Evolutionary conservation across 2,113 vertebrate genomes (phyloP).

Genomic region (western clawed frog (Xenopus tropicalis)): DNA sequence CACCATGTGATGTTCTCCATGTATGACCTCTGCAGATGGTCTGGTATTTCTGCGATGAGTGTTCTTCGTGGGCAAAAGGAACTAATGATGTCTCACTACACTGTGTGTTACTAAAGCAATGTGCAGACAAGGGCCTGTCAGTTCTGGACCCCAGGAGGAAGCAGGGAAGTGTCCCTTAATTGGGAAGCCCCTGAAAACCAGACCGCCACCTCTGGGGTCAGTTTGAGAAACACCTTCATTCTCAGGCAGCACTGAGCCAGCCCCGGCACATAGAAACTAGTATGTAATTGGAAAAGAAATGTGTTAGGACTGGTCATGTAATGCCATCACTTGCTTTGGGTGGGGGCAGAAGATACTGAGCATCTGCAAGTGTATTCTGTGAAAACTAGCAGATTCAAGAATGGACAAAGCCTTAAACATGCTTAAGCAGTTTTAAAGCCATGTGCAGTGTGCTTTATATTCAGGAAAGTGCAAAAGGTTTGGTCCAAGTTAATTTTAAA

Average conservation of each 20-base stretch:
- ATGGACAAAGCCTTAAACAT: background rate
- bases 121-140: slow-evolving; percentile 60
- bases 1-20: slow-evolving; percentile 66
- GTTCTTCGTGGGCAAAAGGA: slow-evolving; percentile 61
- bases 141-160: slow-evolving; percentile 56
- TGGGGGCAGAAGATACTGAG: background rate
- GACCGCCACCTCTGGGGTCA: slow-evolving; percentile 46
- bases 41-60: slow-evolving; percentile 59
- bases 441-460: background rate
- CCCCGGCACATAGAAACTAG: slow-evolving; percentile 63
- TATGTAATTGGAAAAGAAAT: slow-evolving; percentile 71
- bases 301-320: slow-evolving; percentile 69
- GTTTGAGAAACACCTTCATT: slow-evolving; percentile 47
- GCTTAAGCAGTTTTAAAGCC: background rate
- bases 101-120: slow-evolving; percentile 66
- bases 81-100: slow-evolving; percentile 62
- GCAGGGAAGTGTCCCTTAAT: slow-evolving; percentile 52
- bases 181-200: slow-evolving; percentile 19
- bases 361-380: no score
- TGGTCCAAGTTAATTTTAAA: no score
- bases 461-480: no score
- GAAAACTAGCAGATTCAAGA: background rate
- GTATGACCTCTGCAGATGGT: slow-evolving; percentile 66
- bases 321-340: slow-evolving; percentile 68
- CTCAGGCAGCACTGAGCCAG: slow-evolving; percentile 55